Conservation (phyloP, 2,113 vertebrate genomes). For the Desmodus rotundus region DNA sequence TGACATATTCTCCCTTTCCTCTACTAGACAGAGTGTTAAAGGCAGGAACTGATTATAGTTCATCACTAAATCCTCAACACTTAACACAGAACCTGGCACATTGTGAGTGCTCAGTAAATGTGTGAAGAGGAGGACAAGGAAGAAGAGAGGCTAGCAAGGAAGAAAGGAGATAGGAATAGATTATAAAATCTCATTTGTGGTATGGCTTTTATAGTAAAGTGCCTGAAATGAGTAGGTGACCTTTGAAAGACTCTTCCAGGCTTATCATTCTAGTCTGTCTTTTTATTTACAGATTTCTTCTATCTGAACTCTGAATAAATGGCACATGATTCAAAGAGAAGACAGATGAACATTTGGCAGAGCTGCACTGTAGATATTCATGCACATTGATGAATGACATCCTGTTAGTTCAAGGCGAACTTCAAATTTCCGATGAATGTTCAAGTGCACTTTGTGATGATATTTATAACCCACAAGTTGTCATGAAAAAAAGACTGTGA, state of each 20-base stretch:
- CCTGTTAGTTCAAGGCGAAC: slow-evolving; percentile 20
- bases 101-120: neutral
- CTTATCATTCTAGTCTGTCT: neutral
- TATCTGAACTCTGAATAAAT: neutral
- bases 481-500: neutral
- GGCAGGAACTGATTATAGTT: neutral
- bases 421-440: slow-evolving; percentile 22
- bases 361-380: neutral
- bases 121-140: neutral
- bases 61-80: neutral
- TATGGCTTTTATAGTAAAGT: neutral
- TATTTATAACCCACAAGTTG: neutral
- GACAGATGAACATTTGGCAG: neutral
- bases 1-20: neutral
- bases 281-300: slow-evolving; percentile 16
- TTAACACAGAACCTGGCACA: neutral
- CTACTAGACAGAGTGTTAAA: neutral
- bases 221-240: neutral
- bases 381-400: neutral
- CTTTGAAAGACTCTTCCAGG: slow-evolving; percentile 7
- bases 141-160: neutral
- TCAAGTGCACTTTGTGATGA: neutral
- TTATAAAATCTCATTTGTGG: neutral
- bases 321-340: slow-evolving; percentile 24
- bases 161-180: neutral